These are phyloP conservation scores for Hippoglossus hippoglossus DNA, from an alignment of 2,797 vertebrate genomes.

Conservation along the genomic window DNA sequence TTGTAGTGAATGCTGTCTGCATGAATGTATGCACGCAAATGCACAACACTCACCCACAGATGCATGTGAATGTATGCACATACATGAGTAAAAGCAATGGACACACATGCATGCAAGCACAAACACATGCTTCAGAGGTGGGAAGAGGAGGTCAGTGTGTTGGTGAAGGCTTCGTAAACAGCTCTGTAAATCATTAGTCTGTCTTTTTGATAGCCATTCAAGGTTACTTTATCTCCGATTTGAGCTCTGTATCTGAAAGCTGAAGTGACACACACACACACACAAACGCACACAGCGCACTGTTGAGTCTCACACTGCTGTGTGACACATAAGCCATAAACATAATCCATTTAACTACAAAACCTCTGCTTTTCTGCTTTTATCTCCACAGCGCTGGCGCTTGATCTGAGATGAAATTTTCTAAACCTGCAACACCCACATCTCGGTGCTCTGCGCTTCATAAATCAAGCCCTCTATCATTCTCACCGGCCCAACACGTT, in stretches of 20 bases:
- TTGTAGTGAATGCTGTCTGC: not conserved
- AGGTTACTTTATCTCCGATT: constrained; percentile 65
- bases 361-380: constrained; percentile 45
- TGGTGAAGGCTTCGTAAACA: constrained; percentile 31
- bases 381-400: constrained; percentile 44
- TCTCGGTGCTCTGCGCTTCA: constrained; percentile 39
- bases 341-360: constrained; percentile 65
- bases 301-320: not conserved
- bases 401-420: constrained; percentile 60
- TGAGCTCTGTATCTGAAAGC: constrained; percentile 45
- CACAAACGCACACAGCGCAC: not conserved
- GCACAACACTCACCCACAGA: not conserved
- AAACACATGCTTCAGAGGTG: constrained; percentile 1
- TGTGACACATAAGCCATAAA: constrained; percentile 52
- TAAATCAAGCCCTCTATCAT: constrained; percentile 68
- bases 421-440: constrained; percentile 47
- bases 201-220: constrained; percentile 44
- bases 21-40: not conserved
- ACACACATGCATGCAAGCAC: not conserved
- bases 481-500: constrained; percentile 57
- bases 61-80: not conserved
- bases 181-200: constrained; percentile 61
- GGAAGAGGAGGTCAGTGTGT: constrained; percentile 23
- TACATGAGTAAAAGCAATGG: not conserved
- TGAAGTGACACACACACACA: not conserved